Base-by-base conservation (phyloP, 2,797 vertebrate genomes). In the Catharus ustulatus region DNA sequence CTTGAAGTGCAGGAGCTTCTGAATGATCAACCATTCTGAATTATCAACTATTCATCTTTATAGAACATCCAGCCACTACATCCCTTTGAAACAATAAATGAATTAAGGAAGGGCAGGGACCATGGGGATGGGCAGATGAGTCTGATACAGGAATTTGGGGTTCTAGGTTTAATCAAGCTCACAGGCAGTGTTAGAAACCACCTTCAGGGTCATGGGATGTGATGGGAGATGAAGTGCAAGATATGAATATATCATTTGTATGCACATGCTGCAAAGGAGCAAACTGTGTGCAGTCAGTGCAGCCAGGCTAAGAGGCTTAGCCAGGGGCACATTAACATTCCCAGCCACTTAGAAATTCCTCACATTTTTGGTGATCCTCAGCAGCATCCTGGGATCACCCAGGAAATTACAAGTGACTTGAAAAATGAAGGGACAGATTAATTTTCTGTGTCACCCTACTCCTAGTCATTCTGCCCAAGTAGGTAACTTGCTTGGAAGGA, bases 271-370 rank as follows among this genome's bases (percentile, higher is more conserved):
- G 13, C 59, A 71, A 58, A 75, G 62, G 84, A 64, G 58, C 73
- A 72, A 89, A 63, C 23, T 5, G 57, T 59, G 49, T n/a, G 40
- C 15, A 6, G 72, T 26, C 54, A 61, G 71, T 5, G 6, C 23
- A 43, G 64, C 66, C 7, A 1, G 54, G 66, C 77, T 95, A 96
- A 93, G 93, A 92, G 73, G 84, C 90, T 97, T 96, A 96, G 92
- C 92, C 78, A 83, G 78, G 72, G 90, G 84, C 96, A 95, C 93
- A 95, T 96, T 94, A 95, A 96, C 95, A 97, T 96, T 97, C 94
- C 88, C 0, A 3, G 54, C 64, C 58, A 83, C 62, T 94, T 93
- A 89, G 89, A 74, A 94, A 92, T 97, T 89, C 90, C 59, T 82
- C 52, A 79, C 84, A 87, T 95, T 93, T 95, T 96, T 92, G 52